Base-by-base conservation (phyloP, 2,888 invertebrate species). In the Xestia rhomboidea region DNA sequence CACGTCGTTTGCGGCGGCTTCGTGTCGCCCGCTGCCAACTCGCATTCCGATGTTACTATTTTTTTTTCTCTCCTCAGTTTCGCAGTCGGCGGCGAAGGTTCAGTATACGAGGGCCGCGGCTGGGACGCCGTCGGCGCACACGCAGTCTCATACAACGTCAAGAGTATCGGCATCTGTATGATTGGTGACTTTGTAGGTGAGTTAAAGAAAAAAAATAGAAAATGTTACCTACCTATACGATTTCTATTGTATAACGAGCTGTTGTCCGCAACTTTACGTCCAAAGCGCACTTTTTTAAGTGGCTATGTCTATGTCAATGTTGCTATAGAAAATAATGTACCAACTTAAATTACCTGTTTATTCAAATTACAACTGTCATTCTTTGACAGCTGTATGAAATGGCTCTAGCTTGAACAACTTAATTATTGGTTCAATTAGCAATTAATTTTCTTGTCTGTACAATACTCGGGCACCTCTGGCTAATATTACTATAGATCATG, bases 71-170 rank as follows among this genome's bases (percentile, higher is more conserved):
- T 97, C 93, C 91, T 93, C 90, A 98, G 97, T 90, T 98, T 98
- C 89, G 97, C 97, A 5, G 97, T 98, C n/a, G 98, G 98, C 0
- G 97, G 98, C 21, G 98, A 98, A 89, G 98, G 98, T 0, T 95
- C 96, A 8, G 97, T 97, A 18, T 98, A 98, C 91, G 97, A 97
- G 81, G 98, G 98, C 1, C 97, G 98, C 8, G 98, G 98, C 3
- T 98, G 98, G 97, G 95, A 97, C 70, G 92, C 94, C 0, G 97
- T 98, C 0, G 98, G 98, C 0, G 98, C 98, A 0, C 98, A 98
- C 91, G 97, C 98, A 0, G 93, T 93, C 51, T 98, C 97, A 90
- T 90, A 90, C 81, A 98, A 98, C 93, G 91, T 95, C 69, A 97
- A 97, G 90, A 97, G 97, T 88, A 97, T 97, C 83, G 98, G 98